phyloP scores from a whole-genome alignment of 2,113 vertebrate species.

The Platanista minor region DNA sequence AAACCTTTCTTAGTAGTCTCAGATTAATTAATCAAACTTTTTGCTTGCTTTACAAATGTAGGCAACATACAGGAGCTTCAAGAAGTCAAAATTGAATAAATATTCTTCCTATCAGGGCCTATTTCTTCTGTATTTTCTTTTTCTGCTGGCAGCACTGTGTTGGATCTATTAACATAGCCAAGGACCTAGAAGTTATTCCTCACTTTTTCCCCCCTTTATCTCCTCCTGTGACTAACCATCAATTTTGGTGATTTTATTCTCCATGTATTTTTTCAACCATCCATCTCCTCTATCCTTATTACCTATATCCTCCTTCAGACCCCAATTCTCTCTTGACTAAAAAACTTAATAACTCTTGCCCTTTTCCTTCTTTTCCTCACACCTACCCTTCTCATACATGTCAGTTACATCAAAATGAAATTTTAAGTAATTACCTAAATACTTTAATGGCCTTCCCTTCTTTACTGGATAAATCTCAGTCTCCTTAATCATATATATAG shows the following conservation, averaged over 20 bases:
- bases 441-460: neutral
- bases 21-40: conserved; percentile 30
- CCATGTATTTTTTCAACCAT: neutral
- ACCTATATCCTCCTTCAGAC: neutral
- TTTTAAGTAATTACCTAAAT: neutral
- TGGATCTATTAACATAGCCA: neutral
- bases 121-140: neutral
- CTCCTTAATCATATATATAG: neutral
- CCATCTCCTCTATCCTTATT: neutral
- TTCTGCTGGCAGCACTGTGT: neutral
- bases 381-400: neutral
- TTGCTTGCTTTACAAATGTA: neutral
- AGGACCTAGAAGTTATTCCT: neutral
- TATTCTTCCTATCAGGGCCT: neutral
- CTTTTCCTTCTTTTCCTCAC: neutral
- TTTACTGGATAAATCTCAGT: neutral
- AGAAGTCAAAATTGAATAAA: conserved; percentile 20
- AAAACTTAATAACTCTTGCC: neutral
- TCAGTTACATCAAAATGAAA: neutral
- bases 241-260: neutral
- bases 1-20: neutral
- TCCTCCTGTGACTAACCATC: neutral
- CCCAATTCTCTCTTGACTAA: neutral
- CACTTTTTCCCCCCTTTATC: neutral
- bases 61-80: neutral